Base-by-base conservation (phyloP, 2,888 invertebrate species). In the Cephonodes hylas region DNA sequence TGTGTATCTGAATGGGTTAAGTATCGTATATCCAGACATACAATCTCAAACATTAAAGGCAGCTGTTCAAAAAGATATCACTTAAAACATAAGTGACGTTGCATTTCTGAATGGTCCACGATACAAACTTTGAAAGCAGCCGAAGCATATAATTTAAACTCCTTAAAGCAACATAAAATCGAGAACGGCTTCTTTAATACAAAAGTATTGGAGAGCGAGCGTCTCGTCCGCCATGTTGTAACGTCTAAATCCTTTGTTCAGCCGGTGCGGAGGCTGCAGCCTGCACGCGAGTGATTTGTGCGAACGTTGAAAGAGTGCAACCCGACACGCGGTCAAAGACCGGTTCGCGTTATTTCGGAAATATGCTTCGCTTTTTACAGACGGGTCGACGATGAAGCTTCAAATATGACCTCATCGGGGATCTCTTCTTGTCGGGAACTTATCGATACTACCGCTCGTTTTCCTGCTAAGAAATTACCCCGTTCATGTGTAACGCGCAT, bases 301-400 rank as follows among this genome's bases (percentile, higher is more conserved):
- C 68, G 67, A 74, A 70, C 71, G 73, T 70, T 71, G 75, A 75
- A 74, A 74, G 80, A 75, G 75, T 79, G 83, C 81, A 84, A 80
- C 79, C 79, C 79, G 81, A 75, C 72, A 71, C 74, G 71, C 78
- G 88, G 89, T 89, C 90, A 88, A 88, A 85, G 88, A 91, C 91
- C 91, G 91, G 90, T 89, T 86, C 84, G 83, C 73, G 78, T 77
- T 81, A 77, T 88, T 91, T 87, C 80, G 87, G 84, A 86, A 85
- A 87, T 84, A 84, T 88, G 85, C 81, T 80, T 65, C 72, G 79
- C 75, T 79, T 80, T 79, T 76, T 77, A 75, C 81, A 72, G 75
- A 77, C 74, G 76, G 75, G 79, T 74, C 73, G 75, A 68, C 70
- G 72, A 66, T 72, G 71, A 66, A 71, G 66, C 71, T 68, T 68